phyloP scores from a whole-genome alignment of 2,888 invertebrate species.

The Dryocosmus kuriphilus region DNA sequence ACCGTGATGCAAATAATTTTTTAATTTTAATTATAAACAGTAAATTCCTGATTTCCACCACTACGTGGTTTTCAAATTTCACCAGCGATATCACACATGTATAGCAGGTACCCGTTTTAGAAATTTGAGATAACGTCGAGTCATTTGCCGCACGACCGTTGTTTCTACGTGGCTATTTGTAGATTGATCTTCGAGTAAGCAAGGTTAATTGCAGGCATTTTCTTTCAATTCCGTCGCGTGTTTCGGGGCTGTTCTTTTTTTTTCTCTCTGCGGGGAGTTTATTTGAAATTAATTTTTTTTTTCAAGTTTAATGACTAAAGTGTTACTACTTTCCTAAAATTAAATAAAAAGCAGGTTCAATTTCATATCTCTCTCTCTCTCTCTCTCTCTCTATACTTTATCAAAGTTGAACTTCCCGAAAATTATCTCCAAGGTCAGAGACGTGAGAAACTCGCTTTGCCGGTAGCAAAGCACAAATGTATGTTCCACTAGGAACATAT shows the following conservation, averaged over 20 bases:
- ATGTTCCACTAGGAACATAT: slow-evolving; percentile 22
- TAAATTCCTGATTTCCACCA: too few species aligned
- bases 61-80: too few species aligned
- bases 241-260: neutral
- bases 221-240: slow-evolving; percentile 26
- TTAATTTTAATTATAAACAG: too few species aligned
- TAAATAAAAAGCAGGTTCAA: neutral
- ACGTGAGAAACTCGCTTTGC: slow-evolving; percentile 26
- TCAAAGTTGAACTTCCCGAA: neutral
- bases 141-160: slow-evolving; percentile 14
- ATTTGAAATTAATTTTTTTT: too few species aligned
- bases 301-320: too few species aligned
- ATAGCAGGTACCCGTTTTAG: neutral
- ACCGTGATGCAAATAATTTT: too few species aligned
- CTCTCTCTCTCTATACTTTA: neutral
- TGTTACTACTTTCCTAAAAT: neutral
- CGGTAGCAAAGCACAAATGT: slow-evolving; percentile 16
- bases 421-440: slow-evolving; percentile 32
- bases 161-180: slow-evolving; percentile 16
- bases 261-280: neutral
- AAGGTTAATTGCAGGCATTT: slow-evolving; percentile 12
- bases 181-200: slow-evolving; percentile 26
- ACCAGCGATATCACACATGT: too few species aligned
- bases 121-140: slow-evolving; percentile 24
- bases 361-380: neutral